A percentile compares a stretch with the other conserved stretches of the same genome.
Conservation (phyloP, 2,113 vertebrate species). For the Odocoileus hemionus region DNA sequence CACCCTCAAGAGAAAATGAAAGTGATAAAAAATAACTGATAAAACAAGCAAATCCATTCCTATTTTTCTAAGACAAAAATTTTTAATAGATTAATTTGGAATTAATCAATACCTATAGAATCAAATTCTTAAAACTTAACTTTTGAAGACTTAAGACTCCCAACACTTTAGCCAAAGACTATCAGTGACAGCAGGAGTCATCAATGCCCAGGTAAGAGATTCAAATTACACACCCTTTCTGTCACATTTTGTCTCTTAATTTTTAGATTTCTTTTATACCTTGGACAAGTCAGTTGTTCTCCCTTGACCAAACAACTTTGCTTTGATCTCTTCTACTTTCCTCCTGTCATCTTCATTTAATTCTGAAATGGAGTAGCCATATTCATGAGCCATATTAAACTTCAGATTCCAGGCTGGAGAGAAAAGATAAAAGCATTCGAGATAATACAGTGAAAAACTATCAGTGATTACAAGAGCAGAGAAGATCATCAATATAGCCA, state of each 20-base stretch:
- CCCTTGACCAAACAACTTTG: conserved; percentile 79
- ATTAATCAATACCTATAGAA: conserved; percentile 21
- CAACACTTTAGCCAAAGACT: conserved; percentile 16
- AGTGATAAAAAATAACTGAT: background rate
- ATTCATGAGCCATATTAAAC: conserved; percentile 80
- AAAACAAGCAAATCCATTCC: background rate
- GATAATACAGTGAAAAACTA: background rate
- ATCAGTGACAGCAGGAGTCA: background rate
- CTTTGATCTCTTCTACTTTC: conserved; percentile 87
- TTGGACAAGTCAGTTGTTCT: conserved; percentile 59
- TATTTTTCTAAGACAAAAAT: background rate
- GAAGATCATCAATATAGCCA: background rate
- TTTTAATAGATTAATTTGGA: background rate
- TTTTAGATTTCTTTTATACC: conserved; percentile 76
- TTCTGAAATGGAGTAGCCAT: conserved; percentile 75
- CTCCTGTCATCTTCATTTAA: conserved; percentile 82
- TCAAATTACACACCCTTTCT: background rate
- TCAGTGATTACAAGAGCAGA: background rate
- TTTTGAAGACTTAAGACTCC: conserved; percentile 31
- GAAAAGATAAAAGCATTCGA: conserved; percentile 56
- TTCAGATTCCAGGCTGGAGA: conserved; percentile 85
- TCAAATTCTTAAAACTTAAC: conserved; percentile 8
- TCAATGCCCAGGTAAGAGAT: background rate
- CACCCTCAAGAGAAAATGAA: background rate
- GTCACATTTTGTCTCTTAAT: background rate